Percentiles rank a stretch among this genome's conserved stretches.
Conservation (phyloP, 2,113 vertebrate species). For the Passer domesticus region DNA sequence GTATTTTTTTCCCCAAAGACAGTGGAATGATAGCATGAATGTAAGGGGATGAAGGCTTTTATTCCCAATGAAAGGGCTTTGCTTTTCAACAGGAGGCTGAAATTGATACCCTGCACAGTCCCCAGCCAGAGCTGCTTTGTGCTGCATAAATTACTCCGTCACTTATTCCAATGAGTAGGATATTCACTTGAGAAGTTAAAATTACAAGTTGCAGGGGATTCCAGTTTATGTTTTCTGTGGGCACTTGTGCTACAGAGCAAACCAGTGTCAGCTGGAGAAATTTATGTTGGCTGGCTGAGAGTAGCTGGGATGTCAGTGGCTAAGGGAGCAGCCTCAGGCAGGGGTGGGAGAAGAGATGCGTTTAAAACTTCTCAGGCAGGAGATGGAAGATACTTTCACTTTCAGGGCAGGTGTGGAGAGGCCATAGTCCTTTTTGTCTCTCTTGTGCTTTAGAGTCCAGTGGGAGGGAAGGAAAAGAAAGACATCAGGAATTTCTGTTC, state of each 20-base stretch:
- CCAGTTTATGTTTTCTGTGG: not conserved
- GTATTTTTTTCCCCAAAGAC: not conserved
- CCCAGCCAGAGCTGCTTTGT: not conserved
- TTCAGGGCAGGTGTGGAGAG: not conserved
- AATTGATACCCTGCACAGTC: not conserved
- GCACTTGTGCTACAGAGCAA: not conserved
- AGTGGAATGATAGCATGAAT: not conserved
- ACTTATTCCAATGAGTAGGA: not conserved
- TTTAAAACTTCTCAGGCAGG: not conserved
- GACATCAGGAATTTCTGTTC: not conserved
- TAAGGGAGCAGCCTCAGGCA: not conserved
- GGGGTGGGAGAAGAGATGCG: accelerated
- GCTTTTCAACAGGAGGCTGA: not conserved
- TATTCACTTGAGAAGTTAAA: not conserved
- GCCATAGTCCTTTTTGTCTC: not conserved
- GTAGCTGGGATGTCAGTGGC: not conserved
- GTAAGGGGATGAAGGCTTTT: not conserved
- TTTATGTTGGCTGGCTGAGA: not conserved
- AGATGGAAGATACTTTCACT: not conserved
- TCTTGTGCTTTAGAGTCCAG: not conserved
- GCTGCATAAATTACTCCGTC: not conserved
- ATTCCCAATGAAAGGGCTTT: not conserved
- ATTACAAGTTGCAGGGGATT: not conserved
- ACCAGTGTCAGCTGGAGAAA: not conserved
- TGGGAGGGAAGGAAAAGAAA: not conserved